Evolutionary conservation across 2,888 invertebrate species (phyloP).

Genomic region (Pimpla rufipes): DNA sequence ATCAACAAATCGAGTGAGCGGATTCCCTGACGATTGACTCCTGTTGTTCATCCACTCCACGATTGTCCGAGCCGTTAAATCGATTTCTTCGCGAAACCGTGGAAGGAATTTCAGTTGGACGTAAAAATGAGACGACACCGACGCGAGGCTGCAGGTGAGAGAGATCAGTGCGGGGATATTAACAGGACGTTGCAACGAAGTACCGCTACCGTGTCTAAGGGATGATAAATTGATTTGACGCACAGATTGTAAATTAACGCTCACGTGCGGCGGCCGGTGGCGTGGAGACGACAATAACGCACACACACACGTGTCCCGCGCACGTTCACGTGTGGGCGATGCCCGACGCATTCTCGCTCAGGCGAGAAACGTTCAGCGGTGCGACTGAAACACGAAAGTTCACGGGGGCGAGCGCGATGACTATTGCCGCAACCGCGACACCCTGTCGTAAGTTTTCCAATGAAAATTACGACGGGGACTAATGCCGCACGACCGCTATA

Average conservation of each 20-base stretch:
- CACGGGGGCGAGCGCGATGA: conserved; percentile 65
- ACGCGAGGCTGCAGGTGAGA: conserved; percentile 23
- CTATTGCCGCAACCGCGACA: conserved; percentile 58
- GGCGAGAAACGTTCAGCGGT: conserved; percentile 48
- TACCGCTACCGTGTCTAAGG: conserved; percentile 45
- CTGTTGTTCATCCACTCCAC: background rate
- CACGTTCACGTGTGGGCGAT: conserved; percentile 49
- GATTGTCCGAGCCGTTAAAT: background rate
- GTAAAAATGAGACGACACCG: background rate
- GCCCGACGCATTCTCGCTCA: conserved; percentile 30
- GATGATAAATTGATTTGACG: conserved; percentile 60
- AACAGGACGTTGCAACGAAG: conserved; percentile 43
- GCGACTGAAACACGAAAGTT: conserved; percentile 62
- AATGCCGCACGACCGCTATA: conserved; percentile 27
- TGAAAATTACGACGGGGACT: conserved; percentile 41
- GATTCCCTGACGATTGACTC: background rate
- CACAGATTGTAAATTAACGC: conserved; percentile 50
- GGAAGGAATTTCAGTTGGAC: conserved; percentile 6
- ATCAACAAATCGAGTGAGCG: background rate
- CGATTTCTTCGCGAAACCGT: conserved; percentile 7
- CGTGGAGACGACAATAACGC: conserved; percentile 46
- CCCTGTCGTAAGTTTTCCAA: conserved; percentile 28
- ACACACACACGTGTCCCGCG: conserved; percentile 18
- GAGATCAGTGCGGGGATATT: conserved; percentile 24
- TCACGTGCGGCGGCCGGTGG: conserved; percentile 34